phyloP scores from a whole-genome alignment of 2,113 vertebrate species.

The Pterocles burchelli region DNA sequence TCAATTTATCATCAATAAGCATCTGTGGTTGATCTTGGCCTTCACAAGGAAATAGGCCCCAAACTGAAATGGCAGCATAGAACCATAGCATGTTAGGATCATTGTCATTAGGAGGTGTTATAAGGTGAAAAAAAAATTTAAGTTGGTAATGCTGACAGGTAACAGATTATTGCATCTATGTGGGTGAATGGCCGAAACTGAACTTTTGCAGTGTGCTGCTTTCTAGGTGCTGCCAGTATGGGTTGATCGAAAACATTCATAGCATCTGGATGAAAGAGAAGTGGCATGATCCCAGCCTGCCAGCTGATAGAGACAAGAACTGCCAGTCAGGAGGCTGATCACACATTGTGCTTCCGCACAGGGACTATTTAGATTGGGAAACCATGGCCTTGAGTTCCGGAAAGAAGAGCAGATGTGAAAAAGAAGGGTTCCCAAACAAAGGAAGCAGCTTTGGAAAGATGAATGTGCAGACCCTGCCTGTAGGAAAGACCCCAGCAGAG shows the following conservation, averaged over 20 bases:
- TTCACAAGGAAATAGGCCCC: neutral
- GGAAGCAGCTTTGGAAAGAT: neutral
- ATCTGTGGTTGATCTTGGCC: neutral
- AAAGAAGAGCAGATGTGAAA: neutral
- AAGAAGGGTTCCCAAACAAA: neutral
- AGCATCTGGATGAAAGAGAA: neutral
- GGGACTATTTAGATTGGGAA: neutral
- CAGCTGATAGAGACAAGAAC: neutral
- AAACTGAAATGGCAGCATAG: neutral
- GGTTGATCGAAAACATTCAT: neutral
- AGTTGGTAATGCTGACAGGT: neutral
- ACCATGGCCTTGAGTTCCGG: neutral
- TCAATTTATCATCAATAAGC: neutral
- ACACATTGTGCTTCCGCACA: neutral
- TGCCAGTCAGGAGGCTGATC: rapidly evolving
- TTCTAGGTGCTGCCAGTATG: neutral
- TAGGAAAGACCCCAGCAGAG: neutral
- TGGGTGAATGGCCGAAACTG: neutral
- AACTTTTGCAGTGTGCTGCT: neutral
- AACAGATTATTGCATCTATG: neutral
- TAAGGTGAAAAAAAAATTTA: neutral
- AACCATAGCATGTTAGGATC: neutral
- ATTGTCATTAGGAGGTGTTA: neutral
- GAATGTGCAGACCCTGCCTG: neutral
- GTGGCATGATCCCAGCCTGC: neutral